A percentile compares a stretch with the other conserved stretches of the same genome.
phyloP scores from a whole-genome alignment of 2,797 vertebrate genomes.

The Sebastes matsubarae region DNA sequence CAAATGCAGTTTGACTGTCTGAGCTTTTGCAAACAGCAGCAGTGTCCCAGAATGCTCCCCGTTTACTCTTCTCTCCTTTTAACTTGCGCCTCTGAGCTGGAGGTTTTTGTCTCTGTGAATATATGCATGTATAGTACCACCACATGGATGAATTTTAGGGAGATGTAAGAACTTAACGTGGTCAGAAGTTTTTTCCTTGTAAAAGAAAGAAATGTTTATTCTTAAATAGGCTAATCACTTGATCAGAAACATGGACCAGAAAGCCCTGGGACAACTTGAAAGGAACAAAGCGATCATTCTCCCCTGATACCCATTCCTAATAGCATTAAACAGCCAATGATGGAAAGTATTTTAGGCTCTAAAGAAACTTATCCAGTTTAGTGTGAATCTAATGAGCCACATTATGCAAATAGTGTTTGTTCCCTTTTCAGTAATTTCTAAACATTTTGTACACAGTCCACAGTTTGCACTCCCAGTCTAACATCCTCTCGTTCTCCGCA shows the following conservation, averaged over 20 bases:
- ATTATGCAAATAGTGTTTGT: constrained; percentile 45
- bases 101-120: constrained; percentile 6
- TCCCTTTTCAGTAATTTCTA: constrained; percentile 21
- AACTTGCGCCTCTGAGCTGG: constrained; percentile 10
- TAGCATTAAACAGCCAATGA: constrained; percentile 51
- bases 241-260: constrained; percentile 39
- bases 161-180: neutral
- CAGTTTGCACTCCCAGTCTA: neutral
- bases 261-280: constrained; percentile 37
- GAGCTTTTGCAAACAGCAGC: constrained; percentile 25
- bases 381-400: constrained; percentile 49
- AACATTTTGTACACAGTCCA: constrained; percentile 14
- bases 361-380: constrained; percentile 42
- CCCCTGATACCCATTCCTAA: constrained; percentile 49
- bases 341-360: constrained; percentile 50
- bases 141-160: neutral
- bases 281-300: constrained; percentile 39
- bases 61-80: constrained; percentile 29
- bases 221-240: constrained; percentile 40
- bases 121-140: neutral
- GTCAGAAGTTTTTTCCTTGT: neutral
- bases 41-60: constrained; percentile 5
- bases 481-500: constrained; percentile 75
- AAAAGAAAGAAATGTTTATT: constrained; percentile 6
- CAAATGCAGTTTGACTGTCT: constrained; percentile 12